Conservation (phyloP, 1,140 invertebrate genomes). For the Polypedilum pembai region DNA sequence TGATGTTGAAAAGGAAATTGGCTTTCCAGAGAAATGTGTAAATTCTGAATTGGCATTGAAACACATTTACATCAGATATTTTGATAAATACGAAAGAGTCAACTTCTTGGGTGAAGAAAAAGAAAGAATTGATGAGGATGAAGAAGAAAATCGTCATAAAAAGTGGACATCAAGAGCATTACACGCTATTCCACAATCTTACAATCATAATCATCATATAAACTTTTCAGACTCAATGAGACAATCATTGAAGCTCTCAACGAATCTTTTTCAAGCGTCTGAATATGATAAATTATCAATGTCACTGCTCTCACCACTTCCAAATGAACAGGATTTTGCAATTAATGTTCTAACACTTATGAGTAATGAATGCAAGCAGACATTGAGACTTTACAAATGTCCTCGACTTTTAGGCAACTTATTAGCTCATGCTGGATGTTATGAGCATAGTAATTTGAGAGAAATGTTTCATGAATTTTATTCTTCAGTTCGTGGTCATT, state of each 20-base stretch:
- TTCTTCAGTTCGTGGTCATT: slow-evolving; percentile 59
- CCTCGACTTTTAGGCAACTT: slow-evolving; percentile 81
- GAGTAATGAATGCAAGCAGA: slow-evolving; percentile 86
- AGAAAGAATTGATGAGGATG: slow-evolving; percentile 64
- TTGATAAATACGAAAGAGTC: slow-evolving; percentile 47
- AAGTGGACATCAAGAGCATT: slow-evolving; percentile 58
- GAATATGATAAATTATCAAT: slow-evolving; percentile 83
- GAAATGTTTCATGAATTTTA: slow-evolving; percentile 67
- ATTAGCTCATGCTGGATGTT: slow-evolving; percentile 88
- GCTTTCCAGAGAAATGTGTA: slow-evolving; percentile 68
- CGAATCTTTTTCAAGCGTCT: slow-evolving; percentile 62
- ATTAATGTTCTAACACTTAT: slow-evolving; percentile 94
- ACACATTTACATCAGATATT: slow-evolving; percentile 79
- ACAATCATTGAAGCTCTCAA: slow-evolving; percentile 40
- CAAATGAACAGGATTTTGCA: slow-evolving; percentile 98
- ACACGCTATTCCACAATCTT: slow-evolving; percentile 67
- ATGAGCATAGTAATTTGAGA: slow-evolving; percentile 70
- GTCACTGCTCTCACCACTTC: slow-evolving; percentile 85
- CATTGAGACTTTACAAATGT: slow-evolving; percentile 72
- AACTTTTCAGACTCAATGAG: slow-evolving; percentile 55
- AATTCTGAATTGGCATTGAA: slow-evolving; percentile 82
- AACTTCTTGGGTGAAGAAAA: slow-evolving; percentile 64
- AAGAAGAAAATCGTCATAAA: slow-evolving; percentile 66
- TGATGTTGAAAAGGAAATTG: slow-evolving; percentile 65
- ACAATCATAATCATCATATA: slow-evolving; percentile 74